Percentiles rank a stretch among this genome's conserved stretches.
phyloP scores from a whole-genome alignment of 2,888 invertebrate genomes.

The Noctua fimbriata region DNA sequence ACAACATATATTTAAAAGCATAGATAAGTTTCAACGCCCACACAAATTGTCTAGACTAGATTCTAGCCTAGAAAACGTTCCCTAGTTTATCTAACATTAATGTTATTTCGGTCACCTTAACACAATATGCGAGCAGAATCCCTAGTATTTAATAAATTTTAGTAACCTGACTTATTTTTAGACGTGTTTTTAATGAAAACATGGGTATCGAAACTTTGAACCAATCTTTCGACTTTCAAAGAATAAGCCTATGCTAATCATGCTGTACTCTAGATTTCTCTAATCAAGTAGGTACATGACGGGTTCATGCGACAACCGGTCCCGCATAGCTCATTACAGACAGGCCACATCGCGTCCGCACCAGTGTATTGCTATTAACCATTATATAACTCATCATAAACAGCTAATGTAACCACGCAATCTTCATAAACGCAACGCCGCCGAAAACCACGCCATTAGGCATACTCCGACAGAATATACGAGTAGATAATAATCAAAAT shows the following conservation, averaged over 20 bases:
- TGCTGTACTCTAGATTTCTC: slow-evolving; percentile 43
- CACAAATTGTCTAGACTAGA: slow-evolving; percentile 40
- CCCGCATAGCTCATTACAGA: slow-evolving; percentile 31
- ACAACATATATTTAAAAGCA: not conserved
- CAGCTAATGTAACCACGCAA: slow-evolving; percentile 46
- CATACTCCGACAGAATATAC: slow-evolving; percentile 44
- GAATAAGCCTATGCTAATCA: slow-evolving; percentile 12
- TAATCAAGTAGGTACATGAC: slow-evolving; percentile 53
- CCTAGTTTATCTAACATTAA: not conserved
- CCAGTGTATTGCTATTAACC: slow-evolving; percentile 26
- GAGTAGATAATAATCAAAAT: slow-evolving; percentile 76
- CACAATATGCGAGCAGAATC: not conserved
- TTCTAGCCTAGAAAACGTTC: slow-evolving; percentile 16
- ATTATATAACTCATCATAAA: slow-evolving; percentile 51
- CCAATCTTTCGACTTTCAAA: slow-evolving; percentile 7
- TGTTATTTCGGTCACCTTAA: not conserved
- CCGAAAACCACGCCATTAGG: slow-evolving; percentile 62
- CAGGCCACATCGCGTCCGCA: slow-evolving; percentile 23
- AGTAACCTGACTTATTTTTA: not conserved
- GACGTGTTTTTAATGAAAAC: not conserved
- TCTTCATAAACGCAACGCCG: slow-evolving; percentile 63
- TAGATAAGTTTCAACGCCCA: slow-evolving; percentile 6
- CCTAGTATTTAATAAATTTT: not conserved
- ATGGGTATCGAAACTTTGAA: not conserved
- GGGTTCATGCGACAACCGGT: slow-evolving; percentile 51